Base-by-base conservation (phyloP, 2,797 vertebrate species). In the Gila robusta region DNA sequence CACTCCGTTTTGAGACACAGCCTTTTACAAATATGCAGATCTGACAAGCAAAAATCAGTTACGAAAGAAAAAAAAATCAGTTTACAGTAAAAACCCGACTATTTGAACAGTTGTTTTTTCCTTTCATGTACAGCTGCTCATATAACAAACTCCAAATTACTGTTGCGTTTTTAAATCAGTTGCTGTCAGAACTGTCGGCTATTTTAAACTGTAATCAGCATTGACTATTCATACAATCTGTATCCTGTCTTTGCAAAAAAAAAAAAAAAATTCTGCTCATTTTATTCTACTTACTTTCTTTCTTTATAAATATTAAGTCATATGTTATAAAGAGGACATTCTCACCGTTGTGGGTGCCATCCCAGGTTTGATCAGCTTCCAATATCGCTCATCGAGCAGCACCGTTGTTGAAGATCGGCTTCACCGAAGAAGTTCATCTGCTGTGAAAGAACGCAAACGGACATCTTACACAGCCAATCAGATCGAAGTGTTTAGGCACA, bases 291-390 rank as follows among this genome's bases (percentile, higher is more conserved):
- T 49, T 17, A 5, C 14, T 14, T 52, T 54, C 21, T 83, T 32
- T 66, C 41, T 37, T 2, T 35, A 19, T 59, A 83, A 77, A 1
- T 26, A 32, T 59, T 19, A 39, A 69, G 21, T 12, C 19, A 56
- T 28, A 32, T 17, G 35, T 80, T 77, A 47, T 47, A 85, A 71
- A 78, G 47, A 83, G 3, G 28, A 49, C 23, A 26, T 23, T 73
- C 89, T 88, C 83, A 91, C 90, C 89, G 89, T 89, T 16, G 90
- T 91, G 74, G 90, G 90, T 87, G 90, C 89, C 90, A 91, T 91
- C 85, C 83, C 87, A 84, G 87, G 77, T 87, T 82, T 79, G 87
- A 86, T 90, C 79, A 82, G 64, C 69, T 81, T 86, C 84, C 80
- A 81, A 62, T 83, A 64, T 85, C 79, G 71, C 52, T 83, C 82